These are phyloP conservation scores for Ectemnius continuus DNA, from an alignment of 2,888 invertebrate species.

Conservation along the genomic window DNA sequence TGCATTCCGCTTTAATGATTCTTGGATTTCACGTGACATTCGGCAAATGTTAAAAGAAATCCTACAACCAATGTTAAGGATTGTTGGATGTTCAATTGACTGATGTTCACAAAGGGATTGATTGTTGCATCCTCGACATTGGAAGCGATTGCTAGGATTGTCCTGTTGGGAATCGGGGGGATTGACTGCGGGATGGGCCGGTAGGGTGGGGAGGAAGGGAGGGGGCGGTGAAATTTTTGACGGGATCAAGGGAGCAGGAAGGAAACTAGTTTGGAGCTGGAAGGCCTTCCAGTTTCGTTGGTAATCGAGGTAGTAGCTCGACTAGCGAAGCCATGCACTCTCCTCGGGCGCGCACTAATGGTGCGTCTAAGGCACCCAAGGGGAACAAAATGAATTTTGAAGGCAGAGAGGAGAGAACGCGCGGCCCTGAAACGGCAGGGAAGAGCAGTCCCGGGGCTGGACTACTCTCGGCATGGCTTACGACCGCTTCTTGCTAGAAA, in stretches of 20 bases:
- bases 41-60: neutral
- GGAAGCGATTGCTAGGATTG: no score
- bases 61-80: neutral
- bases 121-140: no score
- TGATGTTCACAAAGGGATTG: no score
- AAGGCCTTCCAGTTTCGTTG: constrained; percentile 45
- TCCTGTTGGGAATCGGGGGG: no score
- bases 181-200: neutral
- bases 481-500: constrained; percentile 68
- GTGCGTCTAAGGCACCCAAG: constrained; percentile 56
- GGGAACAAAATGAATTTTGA: constrained; percentile 66
- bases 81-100: no score
- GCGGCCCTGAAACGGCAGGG: constrained; percentile 33
- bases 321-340: constrained; percentile 28
- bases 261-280: constrained; percentile 39
- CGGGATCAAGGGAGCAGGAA: constrained; percentile 22
- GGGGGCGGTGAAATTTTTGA: constrained; percentile 41
- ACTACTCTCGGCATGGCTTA: constrained; percentile 49
- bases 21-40: neutral
- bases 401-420: constrained; percentile 44
- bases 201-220: neutral
- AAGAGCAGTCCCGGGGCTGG: constrained; percentile 54
- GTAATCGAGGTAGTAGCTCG: constrained; percentile 53
- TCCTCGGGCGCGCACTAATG: constrained; percentile 54
- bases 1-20: neutral